phyloP scores from a whole-genome alignment of 1,140 invertebrate genomes.

The Coelopa frigida region DNA sequence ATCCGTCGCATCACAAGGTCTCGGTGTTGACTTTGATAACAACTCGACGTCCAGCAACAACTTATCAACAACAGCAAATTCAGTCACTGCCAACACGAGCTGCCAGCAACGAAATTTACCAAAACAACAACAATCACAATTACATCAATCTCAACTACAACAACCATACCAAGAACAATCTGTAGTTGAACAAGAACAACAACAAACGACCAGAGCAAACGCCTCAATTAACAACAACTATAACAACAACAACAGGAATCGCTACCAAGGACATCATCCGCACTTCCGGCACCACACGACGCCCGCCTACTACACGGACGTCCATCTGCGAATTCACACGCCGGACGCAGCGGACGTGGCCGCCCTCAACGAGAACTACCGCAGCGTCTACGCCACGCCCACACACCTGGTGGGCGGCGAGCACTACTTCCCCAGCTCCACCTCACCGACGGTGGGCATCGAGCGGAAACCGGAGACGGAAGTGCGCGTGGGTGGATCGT shows the following conservation, averaged over 20 bases:
- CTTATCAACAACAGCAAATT: constrained; percentile 25
- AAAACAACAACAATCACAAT: constrained; percentile 15
- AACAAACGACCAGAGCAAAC: constrained; percentile 17
- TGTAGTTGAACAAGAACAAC: neutral
- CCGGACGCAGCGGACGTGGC: constrained; percentile 33
- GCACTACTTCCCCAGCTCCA: constrained; percentile 31
- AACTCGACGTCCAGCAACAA: neutral
- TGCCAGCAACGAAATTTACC: constrained; percentile 30
- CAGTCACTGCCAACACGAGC: constrained; percentile 43
- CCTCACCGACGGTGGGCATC: constrained; percentile 20
- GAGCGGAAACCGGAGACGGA: constrained; percentile 13
- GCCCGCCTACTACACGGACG: constrained; percentile 39
- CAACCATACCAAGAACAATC: constrained; percentile 4
- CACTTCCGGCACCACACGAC: constrained; percentile 40
- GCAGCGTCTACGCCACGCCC: constrained; percentile 36
- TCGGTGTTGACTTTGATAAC: neutral
- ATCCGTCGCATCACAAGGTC: constrained; percentile 11
- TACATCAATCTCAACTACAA: constrained; percentile 13
- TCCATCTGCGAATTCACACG: constrained; percentile 34
- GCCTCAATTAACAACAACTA: neutral
- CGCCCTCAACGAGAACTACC: constrained; percentile 38
- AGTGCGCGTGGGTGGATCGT: constrained; percentile 11
- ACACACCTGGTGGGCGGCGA: constrained; percentile 20
- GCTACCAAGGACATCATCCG: constrained; percentile 37
- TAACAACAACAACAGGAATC: neutral